These are phyloP conservation scores for Cryptus armator DNA, from an alignment of 2,888 invertebrate species.

Conservation along the genomic window DNA sequence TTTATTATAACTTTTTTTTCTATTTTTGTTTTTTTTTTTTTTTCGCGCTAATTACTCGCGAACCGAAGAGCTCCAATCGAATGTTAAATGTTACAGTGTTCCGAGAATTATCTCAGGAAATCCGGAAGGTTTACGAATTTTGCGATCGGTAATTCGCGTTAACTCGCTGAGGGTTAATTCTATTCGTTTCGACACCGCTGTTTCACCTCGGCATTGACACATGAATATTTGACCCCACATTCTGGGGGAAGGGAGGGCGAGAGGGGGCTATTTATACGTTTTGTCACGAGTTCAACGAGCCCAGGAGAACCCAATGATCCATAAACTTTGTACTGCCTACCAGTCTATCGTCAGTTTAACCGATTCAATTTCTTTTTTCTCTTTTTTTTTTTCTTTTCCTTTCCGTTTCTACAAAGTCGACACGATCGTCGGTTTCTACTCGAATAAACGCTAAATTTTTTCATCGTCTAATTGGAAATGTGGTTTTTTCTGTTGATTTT, in stretches of 20 bases:
- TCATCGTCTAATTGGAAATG: slow-evolving; percentile 51
- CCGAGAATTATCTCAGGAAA: slow-evolving; percentile 24
- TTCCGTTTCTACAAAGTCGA: slow-evolving; percentile 4
- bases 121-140: slow-evolving; percentile 50
- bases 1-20: background rate
- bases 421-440: background rate
- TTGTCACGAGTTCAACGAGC: slow-evolving; percentile 4
- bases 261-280: slow-evolving; percentile 21
- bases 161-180: background rate
- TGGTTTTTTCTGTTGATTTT: slow-evolving; percentile 7
- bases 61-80: background rate
- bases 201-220: slow-evolving; percentile 38
- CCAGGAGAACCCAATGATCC: background rate
- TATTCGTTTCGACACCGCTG: background rate
- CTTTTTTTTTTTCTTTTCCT: background rate
- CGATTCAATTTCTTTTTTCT: background rate
- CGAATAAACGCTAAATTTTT: slow-evolving; percentile 18
- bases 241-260: background rate
- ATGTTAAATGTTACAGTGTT: slow-evolving; percentile 11
- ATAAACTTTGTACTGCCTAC: slow-evolving; percentile 45
- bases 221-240: slow-evolving; percentile 43
- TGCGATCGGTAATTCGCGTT: slow-evolving; percentile 13
- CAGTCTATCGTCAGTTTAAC: slow-evolving; percentile 24
- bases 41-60: no score
- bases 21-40: no score